Conservation (phyloP, 2,888 invertebrate genomes). For the Glaucopsyche alexis region DNA sequence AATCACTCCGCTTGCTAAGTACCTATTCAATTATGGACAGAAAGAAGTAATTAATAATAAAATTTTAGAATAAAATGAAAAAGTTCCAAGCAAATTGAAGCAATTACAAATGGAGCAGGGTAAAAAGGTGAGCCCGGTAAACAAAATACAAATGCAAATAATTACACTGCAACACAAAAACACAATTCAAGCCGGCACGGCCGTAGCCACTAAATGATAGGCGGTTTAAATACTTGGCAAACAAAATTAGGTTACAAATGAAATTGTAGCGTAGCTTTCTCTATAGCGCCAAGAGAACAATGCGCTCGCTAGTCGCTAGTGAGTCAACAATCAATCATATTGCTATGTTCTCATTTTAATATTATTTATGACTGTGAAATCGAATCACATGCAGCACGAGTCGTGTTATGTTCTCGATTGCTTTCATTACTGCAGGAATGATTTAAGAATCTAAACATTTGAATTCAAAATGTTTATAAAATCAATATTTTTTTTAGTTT, state of each 20-base stretch:
- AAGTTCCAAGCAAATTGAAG: conserved; percentile 1
- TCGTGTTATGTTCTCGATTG: conserved; percentile 20
- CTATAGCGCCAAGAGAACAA: conserved; percentile 25
- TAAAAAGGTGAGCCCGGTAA: conserved; percentile 5
- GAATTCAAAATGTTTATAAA: neutral
- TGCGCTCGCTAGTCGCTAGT: conserved; percentile 23
- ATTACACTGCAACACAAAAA: conserved; percentile 26
- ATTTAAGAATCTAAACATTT: neutral
- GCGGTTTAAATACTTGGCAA: conserved; percentile 29
- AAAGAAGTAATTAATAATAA: neutral
- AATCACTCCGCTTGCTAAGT: neutral
- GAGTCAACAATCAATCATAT: conserved; percentile 23
- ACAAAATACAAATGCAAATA: conserved; percentile 26
- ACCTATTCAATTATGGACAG: neutral
- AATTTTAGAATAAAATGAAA: neutral
- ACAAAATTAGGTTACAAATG: conserved; percentile 31
- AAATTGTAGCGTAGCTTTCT: conserved; percentile 30
- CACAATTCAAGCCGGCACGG: conserved; percentile 15
- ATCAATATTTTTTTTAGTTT: neutral
- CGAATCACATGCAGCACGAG: conserved; percentile 15
- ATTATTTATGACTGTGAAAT: conserved; percentile 28
- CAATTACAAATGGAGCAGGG: neutral
- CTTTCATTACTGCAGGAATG: conserved; percentile 2
- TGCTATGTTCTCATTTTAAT: conserved; percentile 27
- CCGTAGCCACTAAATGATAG: conserved; percentile 25